phyloP scores from a whole-genome alignment of 2,888 invertebrate genomes.

The Andrena hattorfiana region DNA sequence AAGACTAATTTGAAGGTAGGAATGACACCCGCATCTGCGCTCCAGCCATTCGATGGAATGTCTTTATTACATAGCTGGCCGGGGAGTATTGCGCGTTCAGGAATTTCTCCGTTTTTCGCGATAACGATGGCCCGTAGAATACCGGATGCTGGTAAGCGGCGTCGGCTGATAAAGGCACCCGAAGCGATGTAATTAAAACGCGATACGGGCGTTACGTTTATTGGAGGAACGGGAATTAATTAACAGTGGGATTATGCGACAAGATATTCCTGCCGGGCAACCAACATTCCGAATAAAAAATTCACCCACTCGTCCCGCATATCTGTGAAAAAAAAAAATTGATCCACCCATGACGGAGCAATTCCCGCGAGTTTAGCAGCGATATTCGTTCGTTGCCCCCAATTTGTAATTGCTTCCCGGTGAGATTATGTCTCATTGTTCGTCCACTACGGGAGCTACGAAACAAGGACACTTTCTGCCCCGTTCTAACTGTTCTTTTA shows the following conservation, averaged over 20 bases:
- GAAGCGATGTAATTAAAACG: constrained; percentile 29
- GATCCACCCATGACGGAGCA: neutral
- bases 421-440: neutral
- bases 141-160: constrained; percentile 40
- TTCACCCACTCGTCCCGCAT: neutral
- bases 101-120: constrained; percentile 68
- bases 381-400: neutral
- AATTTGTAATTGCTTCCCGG: neutral
- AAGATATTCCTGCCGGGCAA: neutral
- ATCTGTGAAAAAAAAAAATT: neutral
- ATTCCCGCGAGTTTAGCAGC: neutral
- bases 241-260: neutral
- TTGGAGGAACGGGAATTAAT: neutral
- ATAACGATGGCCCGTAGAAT: constrained; percentile 63
- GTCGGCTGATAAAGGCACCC: constrained; percentile 30
- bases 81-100: constrained; percentile 60
- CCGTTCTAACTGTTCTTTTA: constrained; percentile 2
- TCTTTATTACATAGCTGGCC: constrained; percentile 79
- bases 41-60: constrained; percentile 76
- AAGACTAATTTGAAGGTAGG: constrained; percentile 57
- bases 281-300: neutral
- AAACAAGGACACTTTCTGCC: constrained; percentile 10
- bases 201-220: neutral
- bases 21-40: constrained; percentile 72
- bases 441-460: neutral